Conservation (phyloP, 2,888 invertebrate genomes). For the Glomeris marginata region DNA sequence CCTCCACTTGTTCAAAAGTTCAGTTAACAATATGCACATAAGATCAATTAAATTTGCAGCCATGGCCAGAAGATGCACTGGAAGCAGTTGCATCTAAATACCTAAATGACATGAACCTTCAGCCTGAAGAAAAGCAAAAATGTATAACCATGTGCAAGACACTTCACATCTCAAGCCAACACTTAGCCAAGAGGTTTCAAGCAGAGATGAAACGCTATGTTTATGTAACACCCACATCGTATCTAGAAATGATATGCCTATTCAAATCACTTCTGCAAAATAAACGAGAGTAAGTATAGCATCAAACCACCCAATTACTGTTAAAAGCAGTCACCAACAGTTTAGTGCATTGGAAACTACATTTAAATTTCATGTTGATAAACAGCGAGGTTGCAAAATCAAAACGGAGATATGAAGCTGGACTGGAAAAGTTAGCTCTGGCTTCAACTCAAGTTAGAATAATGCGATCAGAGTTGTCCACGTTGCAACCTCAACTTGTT, state of each 20-base stretch:
- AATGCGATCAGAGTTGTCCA: conserved; percentile 32
- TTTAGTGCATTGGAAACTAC: too few relatives aligned
- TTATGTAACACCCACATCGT: conserved; percentile 88
- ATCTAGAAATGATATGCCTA: conserved; percentile 76
- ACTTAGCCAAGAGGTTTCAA: conserved; percentile 47
- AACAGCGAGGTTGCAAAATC: conserved; percentile 29
- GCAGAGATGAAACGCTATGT: conserved; percentile 41
- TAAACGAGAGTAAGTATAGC: conserved; percentile 49
- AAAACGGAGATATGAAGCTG: conserved; percentile 31
- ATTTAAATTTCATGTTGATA: too few relatives aligned
- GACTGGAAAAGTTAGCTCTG: conserved; percentile 31
- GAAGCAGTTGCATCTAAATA: conserved; percentile 73
- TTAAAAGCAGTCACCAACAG: too few relatives aligned
- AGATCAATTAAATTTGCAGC: conserved; percentile 32
- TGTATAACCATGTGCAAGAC: conserved; percentile 78
- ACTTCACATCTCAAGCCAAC: conserved; percentile 71
- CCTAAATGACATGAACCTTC: conserved; percentile 57
- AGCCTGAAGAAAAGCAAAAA: conserved; percentile 47
- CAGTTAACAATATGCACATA: background rate
- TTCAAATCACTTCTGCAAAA: conserved; percentile 62
- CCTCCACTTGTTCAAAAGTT: too few relatives aligned
- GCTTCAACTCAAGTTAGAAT: conserved; percentile 30
- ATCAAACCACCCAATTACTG: too few relatives aligned
- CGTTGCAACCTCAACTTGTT: conserved; percentile 31
- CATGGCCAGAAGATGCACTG: conserved; percentile 88